Percentiles rank a stretch among this genome's conserved stretches.
Evolutionary conservation across 2,888 invertebrate genomes (phyloP).

Genomic region (Zootermopsis nevadensis): DNA sequence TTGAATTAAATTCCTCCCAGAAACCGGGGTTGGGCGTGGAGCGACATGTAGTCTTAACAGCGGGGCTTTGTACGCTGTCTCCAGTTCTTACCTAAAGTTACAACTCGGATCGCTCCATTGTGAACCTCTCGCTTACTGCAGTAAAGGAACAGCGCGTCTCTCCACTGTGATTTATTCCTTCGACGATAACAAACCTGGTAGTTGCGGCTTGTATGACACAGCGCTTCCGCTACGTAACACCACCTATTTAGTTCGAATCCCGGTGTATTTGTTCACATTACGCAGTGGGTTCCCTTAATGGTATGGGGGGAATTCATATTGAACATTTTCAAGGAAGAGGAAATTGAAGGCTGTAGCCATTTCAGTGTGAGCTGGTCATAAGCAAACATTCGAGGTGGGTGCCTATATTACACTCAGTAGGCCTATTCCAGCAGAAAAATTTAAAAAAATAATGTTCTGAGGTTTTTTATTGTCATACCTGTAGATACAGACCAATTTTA

Average conservation of each 20-base stretch:
- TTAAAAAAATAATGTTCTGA: not conserved
- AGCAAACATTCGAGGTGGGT: too few species aligned
- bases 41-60: not conserved
- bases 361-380: too few species aligned
- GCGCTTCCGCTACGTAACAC: not conserved
- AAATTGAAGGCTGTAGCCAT: too few species aligned
- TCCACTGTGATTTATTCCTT: constrained; percentile 2
- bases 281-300: not conserved
- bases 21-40: not conserved
- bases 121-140: not conserved
- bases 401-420: too few species aligned
- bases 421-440: not conserved
- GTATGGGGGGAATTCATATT: not conserved
- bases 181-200: not conserved
- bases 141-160: not conserved
- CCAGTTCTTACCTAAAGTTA: not conserved
- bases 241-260: not conserved
- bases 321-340: too few species aligned
- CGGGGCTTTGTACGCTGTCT: not conserved
- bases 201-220: not conserved
- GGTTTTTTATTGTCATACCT: not conserved
- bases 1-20: not conserved
- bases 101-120: not conserved
- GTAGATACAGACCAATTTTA: too few species aligned
- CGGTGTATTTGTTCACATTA: not conserved